Evolutionary conservation across 2,113 vertebrate species (phyloP).

Genomic region (Melanerpes formicivorus): DNA sequence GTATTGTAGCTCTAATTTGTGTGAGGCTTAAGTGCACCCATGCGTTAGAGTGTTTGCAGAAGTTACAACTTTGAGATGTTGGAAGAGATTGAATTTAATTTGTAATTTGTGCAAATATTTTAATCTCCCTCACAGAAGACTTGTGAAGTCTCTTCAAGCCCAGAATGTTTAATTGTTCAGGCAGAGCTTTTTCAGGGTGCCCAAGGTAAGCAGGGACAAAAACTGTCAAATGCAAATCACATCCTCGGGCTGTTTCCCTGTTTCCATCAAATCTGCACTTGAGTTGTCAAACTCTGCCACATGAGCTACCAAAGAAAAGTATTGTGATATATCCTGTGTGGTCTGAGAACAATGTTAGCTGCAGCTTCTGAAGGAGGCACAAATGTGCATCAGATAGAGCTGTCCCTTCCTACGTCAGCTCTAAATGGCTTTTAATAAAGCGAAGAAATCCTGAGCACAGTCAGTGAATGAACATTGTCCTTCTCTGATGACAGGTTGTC

Average conservation of each 20-base stretch:
- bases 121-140: not conserved
- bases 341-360: not conserved
- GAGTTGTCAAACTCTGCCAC: not conserved
- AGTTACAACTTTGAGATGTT: slow-evolving; percentile 31
- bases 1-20: not conserved
- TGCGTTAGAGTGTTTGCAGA: slow-evolving; percentile 34
- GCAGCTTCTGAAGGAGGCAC: not conserved
- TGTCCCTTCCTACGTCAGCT: not conserved
- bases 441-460: not conserved
- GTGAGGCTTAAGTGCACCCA: slow-evolving; percentile 11
- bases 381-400: not conserved
- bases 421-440: not conserved
- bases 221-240: not conserved
- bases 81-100: slow-evolving; percentile 22
- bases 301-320: not conserved
- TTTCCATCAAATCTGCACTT: not conserved
- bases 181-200: not conserved
- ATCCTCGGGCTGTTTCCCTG: not conserved
- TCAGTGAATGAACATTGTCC: not conserved
- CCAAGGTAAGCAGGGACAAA: not conserved
- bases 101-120: slow-evolving; percentile 25
- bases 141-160: not conserved
- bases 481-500: not conserved
- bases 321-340: not conserved
- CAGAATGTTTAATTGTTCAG: not conserved